Base-by-base conservation (phyloP, 2,113 vertebrate species). In the Pterocles orientalis region DNA sequence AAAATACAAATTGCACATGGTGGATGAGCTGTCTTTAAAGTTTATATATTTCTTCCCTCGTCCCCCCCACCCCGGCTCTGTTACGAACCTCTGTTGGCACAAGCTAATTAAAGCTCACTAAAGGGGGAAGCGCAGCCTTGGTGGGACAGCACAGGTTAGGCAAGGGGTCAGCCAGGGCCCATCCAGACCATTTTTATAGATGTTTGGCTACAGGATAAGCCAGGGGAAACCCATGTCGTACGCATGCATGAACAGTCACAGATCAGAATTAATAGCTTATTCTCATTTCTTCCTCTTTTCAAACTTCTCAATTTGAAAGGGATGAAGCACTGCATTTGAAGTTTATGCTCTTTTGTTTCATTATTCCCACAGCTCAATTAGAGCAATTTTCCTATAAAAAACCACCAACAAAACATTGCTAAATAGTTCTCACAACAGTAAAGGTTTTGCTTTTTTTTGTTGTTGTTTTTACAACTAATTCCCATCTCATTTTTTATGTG, bases 1-100 rank as follows among this genome's bases (percentile, higher is more conserved):
- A 96, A 94, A 96, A 95, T 76, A 95, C 95, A 97, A 97, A 97
- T 96, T 96, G 94, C 91, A 95, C 29, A 41, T 57, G 88, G 94
- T 94, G 92, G 92, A 95, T 92, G 94, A 97, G 95, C 86, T 76
- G 75, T 84, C 95, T 94, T 94, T 95, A 95, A 95, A 97, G 91
- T 91, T 94, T 95, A 92, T 92, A 24, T 90, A 82, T 93, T 21
- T 24, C 75, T 94, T 72, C 73, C 56, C 60, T 12, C 13, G 13
- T 41, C 41, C 47, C 17, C 11, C 45, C 20, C 48, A 16, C 25
- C 21, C 53, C 18, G 4, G 3, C 47, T 61, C 19, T 8, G 16
- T 28, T 54, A 76, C 88, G 95, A 93, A 70, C 64, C 47, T 73
- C 80, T 45, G 68, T 58, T 50, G 94, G 95, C 83, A 76, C 78